These are phyloP conservation scores for Malaclemys terrapin DNA, from an alignment of 2,113 vertebrate genomes.

Conservation along the genomic window DNA sequence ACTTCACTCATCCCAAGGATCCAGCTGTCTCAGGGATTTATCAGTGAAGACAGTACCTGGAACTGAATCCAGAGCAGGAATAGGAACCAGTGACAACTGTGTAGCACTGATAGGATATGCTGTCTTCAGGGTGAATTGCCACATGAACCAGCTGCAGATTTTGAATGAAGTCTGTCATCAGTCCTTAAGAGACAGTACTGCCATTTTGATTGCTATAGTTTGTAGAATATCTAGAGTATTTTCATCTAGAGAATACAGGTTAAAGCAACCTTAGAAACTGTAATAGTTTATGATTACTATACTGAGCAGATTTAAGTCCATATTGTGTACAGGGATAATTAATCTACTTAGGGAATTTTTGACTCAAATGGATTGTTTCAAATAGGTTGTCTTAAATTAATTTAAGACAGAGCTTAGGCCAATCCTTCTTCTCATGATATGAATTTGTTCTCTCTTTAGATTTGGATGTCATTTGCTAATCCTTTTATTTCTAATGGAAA, in stretches of 20 bases:
- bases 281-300: neutral
- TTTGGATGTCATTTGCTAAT: neutral
- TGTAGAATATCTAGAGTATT: neutral
- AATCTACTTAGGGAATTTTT: neutral
- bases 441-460: neutral
- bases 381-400: neutral
- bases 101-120: neutral
- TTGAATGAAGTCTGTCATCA: neutral
- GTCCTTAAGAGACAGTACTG: neutral
- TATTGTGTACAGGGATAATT: conserved; percentile 11
- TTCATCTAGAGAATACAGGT: neutral
- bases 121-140: neutral
- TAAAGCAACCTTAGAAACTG: neutral
- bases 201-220: neutral
- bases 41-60: neutral
- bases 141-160: neutral
- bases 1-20: fast-evolving
- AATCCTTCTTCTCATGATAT: neutral
- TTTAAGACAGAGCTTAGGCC: neutral
- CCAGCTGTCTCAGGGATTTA: fast-evolving
- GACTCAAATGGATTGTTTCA: neutral
- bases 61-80: neutral
- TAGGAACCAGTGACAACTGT: fast-evolving
- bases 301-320: neutral
- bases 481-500: conserved; percentile 7